Conservation (phyloP, 2,113 vertebrate genomes). For the Sylvietta virens region DNA sequence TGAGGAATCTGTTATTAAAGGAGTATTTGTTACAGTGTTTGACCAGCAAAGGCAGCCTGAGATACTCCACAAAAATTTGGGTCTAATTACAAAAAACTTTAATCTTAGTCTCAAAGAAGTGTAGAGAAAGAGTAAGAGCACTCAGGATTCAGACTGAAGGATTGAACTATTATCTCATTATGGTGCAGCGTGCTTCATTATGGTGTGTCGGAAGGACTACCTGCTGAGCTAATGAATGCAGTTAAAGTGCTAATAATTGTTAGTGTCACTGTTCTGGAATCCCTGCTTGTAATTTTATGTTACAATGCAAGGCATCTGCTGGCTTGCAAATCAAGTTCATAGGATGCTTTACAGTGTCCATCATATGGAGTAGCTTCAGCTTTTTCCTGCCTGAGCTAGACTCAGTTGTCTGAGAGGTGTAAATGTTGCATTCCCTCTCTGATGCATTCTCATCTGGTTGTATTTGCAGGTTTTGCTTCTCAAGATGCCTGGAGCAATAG, state of each 20-base stretch:
- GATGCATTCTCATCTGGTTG: background rate
- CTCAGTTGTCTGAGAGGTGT: background rate
- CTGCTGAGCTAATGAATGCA: background rate
- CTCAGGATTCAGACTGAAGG: background rate
- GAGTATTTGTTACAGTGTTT: rapidly evolving
- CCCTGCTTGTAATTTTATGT: background rate
- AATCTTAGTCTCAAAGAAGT: background rate
- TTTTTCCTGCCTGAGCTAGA: background rate
- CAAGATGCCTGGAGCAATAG: background rate
- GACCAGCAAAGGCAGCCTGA: background rate
- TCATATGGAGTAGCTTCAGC: background rate
- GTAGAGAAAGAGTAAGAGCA: background rate
- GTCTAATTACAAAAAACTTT: background rate
- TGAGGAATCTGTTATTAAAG: background rate
- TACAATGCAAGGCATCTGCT: background rate
- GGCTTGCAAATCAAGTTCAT: background rate
- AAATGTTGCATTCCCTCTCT: background rate
- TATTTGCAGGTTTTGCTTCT: background rate
- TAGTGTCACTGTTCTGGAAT: rapidly evolving
- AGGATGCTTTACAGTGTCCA: background rate
- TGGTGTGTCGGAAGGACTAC: background rate
- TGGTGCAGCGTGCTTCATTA: background rate
- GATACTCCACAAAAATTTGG: background rate
- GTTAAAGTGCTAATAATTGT: background rate
- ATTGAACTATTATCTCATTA: background rate